Percentiles rank a stretch among this genome's conserved stretches.
phyloP scores from a whole-genome alignment of 2,113 vertebrate genomes.

The Crocuta crocuta region DNA sequence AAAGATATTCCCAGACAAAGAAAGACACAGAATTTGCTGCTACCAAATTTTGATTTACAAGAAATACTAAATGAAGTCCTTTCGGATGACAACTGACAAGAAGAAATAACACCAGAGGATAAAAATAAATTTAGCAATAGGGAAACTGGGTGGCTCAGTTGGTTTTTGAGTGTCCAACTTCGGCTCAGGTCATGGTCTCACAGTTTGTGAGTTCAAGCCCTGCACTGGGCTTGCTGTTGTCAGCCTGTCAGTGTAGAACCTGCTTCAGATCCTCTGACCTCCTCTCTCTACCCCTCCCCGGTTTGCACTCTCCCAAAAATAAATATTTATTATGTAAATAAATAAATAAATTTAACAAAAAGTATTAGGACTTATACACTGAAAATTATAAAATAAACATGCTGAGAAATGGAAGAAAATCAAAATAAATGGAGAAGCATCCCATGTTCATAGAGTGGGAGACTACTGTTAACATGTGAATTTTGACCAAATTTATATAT shows the following conservation, averaged over 20 bases:
- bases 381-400: not conserved
- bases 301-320: too few relatives aligned
- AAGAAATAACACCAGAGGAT: not conserved
- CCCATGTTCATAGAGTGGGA: not conserved
- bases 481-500: not conserved
- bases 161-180: too few relatives aligned
- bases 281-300: too few relatives aligned
- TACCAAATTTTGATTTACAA: not conserved
- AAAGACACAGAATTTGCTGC: not conserved
- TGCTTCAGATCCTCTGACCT: too few relatives aligned
- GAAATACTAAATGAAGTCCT: not conserved
- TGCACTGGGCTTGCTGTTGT: too few relatives aligned
- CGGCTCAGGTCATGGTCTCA: too few relatives aligned
- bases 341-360: not conserved
- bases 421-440: not conserved
- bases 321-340: too few relatives aligned
- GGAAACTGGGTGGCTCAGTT: too few relatives aligned
- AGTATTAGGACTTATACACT: not conserved
- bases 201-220: too few relatives aligned
- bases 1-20: not conserved
- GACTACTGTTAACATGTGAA: not conserved
- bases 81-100: not conserved
- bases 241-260: too few relatives aligned
- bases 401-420: conserved; percentile 1
- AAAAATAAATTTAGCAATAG: not conserved